phyloP scores from a whole-genome alignment of 1,140 invertebrate species.

The Solen grandis region DNA sequence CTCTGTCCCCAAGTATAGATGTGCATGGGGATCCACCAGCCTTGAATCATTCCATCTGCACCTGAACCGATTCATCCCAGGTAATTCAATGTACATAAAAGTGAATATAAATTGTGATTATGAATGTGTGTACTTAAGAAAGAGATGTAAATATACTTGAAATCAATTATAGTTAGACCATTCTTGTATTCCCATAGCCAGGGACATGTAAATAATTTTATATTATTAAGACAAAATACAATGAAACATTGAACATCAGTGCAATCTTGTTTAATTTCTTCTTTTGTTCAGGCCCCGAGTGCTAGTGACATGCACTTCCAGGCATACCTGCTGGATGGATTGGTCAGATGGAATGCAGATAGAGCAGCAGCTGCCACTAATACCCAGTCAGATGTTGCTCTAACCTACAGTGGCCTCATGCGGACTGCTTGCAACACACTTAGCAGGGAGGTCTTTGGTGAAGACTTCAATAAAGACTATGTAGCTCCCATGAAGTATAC shows the following conservation, averaged over 20 bases:
- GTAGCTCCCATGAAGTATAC: conserved; percentile 31
- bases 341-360: conserved; percentile 61
- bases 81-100: background rate
- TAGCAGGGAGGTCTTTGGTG: background rate
- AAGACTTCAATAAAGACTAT: conserved; percentile 2
- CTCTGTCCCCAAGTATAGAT: background rate
- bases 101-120: background rate
- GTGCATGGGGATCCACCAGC: background rate
- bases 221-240: background rate
- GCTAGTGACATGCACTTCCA: conserved; percentile 59
- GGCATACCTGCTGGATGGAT: conserved; percentile 57
- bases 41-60: conserved; percentile 25
- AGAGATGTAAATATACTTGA: too few relatives aligned
- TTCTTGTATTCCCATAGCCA: too few relatives aligned
- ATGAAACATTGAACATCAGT: background rate
- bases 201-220: background rate
- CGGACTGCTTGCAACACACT: conserved; percentile 10
- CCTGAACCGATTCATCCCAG: conserved; percentile 27
- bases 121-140: too few relatives aligned
- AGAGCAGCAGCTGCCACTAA: background rate
- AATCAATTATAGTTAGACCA: too few relatives aligned
- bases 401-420: conserved; percentile 26
- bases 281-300: conserved; percentile 36
- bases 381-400: background rate
- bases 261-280: background rate